Percentiles rank a stretch among this genome's conserved stretches.
phyloP scores from a whole-genome alignment of 2,888 invertebrate genomes.

The Mantis religiosa region DNA sequence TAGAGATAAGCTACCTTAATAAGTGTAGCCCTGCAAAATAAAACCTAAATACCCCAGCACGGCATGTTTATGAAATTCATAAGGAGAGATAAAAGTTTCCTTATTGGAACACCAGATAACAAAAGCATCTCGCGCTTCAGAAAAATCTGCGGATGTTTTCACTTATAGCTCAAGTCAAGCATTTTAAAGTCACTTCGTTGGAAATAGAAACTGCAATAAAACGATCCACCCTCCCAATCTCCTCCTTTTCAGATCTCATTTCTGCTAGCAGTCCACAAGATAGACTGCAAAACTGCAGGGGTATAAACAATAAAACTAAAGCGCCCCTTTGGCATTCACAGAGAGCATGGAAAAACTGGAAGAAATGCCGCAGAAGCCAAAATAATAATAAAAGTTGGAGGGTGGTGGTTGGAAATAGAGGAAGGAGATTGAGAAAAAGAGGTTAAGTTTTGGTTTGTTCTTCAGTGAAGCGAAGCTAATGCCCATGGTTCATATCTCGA shows the following conservation, averaged over 20 bases:
- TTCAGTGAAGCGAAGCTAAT: slow-evolving; percentile 12
- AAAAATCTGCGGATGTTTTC: background rate
- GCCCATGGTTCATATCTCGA: slow-evolving; percentile 15
- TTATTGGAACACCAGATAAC: background rate
- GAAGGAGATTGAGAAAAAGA: slow-evolving; percentile 1
- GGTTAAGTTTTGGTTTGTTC: background rate
- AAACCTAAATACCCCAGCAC: no score
- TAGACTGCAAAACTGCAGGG: slow-evolving; percentile 3
- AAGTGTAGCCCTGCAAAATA: no score
- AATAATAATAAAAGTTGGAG: slow-evolving; percentile 21
- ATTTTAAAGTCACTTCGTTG: background rate
- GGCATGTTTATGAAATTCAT: no score
- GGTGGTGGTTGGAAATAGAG: background rate
- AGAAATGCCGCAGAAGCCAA: slow-evolving; percentile 9
- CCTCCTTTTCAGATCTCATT: slow-evolving; percentile 11
- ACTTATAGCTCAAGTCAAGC: background rate
- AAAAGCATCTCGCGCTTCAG: background rate
- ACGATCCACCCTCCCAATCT: background rate
- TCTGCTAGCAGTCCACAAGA: slow-evolving; percentile 4
- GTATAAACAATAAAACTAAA: slow-evolving; percentile 1
- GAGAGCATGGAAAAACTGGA: background rate
- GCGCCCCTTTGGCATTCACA: background rate
- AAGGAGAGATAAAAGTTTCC: no score
- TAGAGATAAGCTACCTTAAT: no score
- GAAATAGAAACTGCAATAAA: background rate